Evolutionary conservation across 2,888 invertebrate genomes (phyloP).

Genomic region (Pterobdella sp.): DNA sequence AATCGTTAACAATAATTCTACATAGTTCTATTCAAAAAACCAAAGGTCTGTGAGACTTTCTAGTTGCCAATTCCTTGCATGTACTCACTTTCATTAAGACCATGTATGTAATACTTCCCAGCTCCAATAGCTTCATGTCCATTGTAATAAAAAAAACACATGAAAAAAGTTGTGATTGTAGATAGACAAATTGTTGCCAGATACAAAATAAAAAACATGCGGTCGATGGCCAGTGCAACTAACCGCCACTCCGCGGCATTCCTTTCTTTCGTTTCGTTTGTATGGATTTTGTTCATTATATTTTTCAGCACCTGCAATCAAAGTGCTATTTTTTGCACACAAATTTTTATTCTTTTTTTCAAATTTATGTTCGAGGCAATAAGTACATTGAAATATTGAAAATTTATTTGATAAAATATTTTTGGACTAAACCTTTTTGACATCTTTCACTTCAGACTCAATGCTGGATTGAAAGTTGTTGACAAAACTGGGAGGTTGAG

Average conservation of each 20-base stretch:
- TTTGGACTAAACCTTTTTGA: background rate
- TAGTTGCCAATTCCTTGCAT: too few species aligned
- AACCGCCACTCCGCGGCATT: conserved; percentile 40
- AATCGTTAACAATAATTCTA: too few species aligned
- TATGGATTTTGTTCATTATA: conserved; percentile 41
- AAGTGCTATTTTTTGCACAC: too few species aligned
- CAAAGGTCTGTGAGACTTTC: too few species aligned
- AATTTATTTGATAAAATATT: background rate
- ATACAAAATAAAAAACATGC: conserved; percentile 38
- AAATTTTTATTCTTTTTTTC: background rate
- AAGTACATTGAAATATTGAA: background rate
- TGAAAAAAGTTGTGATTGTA: conserved; percentile 35
- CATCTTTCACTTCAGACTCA: conserved; percentile 47
- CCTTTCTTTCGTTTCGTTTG: conserved; percentile 43
- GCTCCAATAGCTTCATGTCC: conserved; percentile 15
- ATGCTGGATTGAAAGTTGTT: conserved; percentile 32
- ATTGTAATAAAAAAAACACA: conserved; percentile 30
- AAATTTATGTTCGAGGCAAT: background rate
- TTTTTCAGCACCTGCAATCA: conserved; percentile 37
- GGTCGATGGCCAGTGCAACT: conserved; percentile 38
- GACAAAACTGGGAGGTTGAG: conserved; percentile 28
- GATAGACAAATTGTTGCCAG: conserved; percentile 36
- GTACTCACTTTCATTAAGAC: conserved; percentile 1
- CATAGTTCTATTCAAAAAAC: too few species aligned
- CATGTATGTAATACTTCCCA: background rate